Base-by-base conservation (phyloP, 2,888 invertebrate species). In the Melanargia galathea region DNA sequence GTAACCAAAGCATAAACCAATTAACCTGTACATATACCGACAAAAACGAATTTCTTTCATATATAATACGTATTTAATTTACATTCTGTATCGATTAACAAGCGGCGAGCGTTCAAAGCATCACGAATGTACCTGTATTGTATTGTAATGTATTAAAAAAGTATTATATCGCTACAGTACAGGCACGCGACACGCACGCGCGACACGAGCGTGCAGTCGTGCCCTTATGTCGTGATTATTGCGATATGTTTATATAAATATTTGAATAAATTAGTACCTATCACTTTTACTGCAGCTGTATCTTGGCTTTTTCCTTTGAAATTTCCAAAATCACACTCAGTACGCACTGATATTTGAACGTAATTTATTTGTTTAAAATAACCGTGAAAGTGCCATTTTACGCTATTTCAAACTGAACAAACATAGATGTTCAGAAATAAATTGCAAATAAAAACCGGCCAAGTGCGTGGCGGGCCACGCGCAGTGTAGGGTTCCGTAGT, bases 191-290 rank as follows among this genome's bases (percentile, higher is more conserved):
- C 83, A 78, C 70, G 72, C 71, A 63, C 74, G 68, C 63, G 67
- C 79, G 76, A 76, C 79, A 83, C 84, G 85, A 81, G 75, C 65
- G 75, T 79, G 78, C 77, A 79, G 70, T 77, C 84, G 80, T 83
- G 86, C 75, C 76, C 73, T 78, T 70, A 78, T 45, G 75, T 86
- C 87, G 86, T 86, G 87, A 74, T 60, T 63, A 58, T 63, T 51
- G 35, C 46, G 58, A 10, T 58, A 48, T 46, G 58, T 58, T 48
- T 46, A 20, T 46, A 20, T 48, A 46, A 58, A 63, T 66, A 63
- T 58, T 57, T 57, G 60, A 63, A 63, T 60, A 65, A 57, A 60
- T 65, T 52, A 63, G 52, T 56, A 46, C 11, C 11, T 48, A 11
- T 33, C 30, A 43, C 18, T 43, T 43, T 43, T 18, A 11, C 16